Conservation (phyloP, 2,113 vertebrate species). For the Oenanthe oenanthe region DNA sequence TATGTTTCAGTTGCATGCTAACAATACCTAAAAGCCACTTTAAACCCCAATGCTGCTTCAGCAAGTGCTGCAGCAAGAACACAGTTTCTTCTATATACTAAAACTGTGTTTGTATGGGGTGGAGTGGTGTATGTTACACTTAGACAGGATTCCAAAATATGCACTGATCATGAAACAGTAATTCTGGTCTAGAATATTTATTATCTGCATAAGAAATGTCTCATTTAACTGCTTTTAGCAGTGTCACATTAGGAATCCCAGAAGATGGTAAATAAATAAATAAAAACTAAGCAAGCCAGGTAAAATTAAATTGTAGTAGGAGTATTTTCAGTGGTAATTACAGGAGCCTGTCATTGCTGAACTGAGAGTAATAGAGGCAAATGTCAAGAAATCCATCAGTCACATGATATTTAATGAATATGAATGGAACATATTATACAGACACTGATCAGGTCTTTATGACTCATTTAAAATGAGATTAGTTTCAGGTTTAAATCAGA, state of each 20-base stretch:
- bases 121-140: background rate
- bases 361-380: conserved; percentile 9
- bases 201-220: background rate
- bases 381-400: conserved; percentile 45
- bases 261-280: background rate
- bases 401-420: conserved; percentile 32
- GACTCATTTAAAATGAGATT: conserved; percentile 48
- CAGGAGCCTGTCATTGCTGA: background rate
- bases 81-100: background rate
- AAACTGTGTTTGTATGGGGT: background rate
- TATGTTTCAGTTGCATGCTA: background rate
- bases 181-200: background rate
- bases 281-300: background rate
- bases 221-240: background rate
- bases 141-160: background rate
- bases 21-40: background rate
- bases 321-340: conserved; percentile 4
- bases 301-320: background rate
- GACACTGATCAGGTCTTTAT: conserved; percentile 45
- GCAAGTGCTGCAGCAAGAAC: background rate
- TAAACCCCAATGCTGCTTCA: background rate
- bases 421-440: conserved; percentile 46
- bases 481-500: background rate
- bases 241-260: background rate
- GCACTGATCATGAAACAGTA: background rate